Base-by-base conservation (phyloP, 1,140 invertebrate genomes). In the Euura lappo region DNA sequence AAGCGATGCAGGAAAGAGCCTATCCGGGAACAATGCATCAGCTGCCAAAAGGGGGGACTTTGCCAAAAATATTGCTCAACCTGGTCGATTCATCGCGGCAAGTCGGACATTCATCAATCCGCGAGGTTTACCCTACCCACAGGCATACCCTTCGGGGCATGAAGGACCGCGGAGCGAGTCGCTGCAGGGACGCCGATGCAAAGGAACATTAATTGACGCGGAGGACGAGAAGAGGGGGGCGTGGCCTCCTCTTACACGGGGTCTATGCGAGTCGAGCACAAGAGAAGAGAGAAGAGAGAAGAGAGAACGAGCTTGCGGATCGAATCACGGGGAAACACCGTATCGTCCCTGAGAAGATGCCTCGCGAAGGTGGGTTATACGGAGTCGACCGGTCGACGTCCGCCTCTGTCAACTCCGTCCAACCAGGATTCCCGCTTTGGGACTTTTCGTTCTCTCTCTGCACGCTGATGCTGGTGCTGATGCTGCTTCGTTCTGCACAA, bases 151-250 rank as follows among this genome's bases (percentile, higher is more conserved):
- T 8, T 10, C 66, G 8, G 44, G 8, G 6, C 66, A 65, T 6
- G 65, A 44, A 44, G 74, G 76, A 71, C 75, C 79, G 76, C 10
- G 43, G 42, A n/a, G 3, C 69, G 42, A n/a, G 3, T n/a, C 13
- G 51, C 51, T 28, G 13, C 51, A n/a, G 51, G 8, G 51, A 11
- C 51, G 69, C 45, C 8, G 69, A 70, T 45, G 69, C 69, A 78
- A 81, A 77, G 73, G 86, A 60, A 87, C 85, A 87, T 87, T 87
- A 87, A 87, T 87, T 87, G 86, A 87, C 86, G 85, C 83, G 81
- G 79, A 78, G 69, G 69, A 65, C 73, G 65, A 68, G 73, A 47
- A 42, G 11, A 73, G 44, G 42, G 65, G 46, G 70, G 69, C 47
- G 70, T 64, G 68, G 45, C 42, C 71, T 78, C 76, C 75, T 28